Percentiles rank a stretch among this genome's conserved stretches.
These are phyloP conservation scores for Lamprologus ornatipinnis DNA, from an alignment of 2,113 vertebrate species.

Conservation along the genomic window DNA sequence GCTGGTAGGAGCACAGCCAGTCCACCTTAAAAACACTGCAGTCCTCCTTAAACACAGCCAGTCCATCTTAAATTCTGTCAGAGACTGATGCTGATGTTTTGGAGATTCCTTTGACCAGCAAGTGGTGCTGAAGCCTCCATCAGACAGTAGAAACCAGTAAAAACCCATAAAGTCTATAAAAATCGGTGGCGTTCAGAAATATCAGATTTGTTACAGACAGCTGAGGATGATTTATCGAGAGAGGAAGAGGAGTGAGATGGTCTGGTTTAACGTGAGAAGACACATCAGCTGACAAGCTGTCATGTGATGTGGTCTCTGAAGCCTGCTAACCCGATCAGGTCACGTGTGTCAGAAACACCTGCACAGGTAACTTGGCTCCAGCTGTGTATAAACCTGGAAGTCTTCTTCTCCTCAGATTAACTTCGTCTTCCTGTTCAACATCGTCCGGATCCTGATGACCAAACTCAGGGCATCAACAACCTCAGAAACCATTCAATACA, in stretches of 20 bases:
- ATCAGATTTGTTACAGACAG: background rate
- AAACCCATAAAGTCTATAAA: background rate
- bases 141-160: background rate
- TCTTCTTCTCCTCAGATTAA: constrained; percentile 40
- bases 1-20: constrained; percentile 73
- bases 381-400: background rate
- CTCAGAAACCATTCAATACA: constrained; percentile 64
- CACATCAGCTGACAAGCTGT: background rate
- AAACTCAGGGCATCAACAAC: constrained; percentile 62
- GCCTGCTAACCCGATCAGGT: background rate
- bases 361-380: background rate
- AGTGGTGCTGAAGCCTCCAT: background rate
- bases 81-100: background rate
- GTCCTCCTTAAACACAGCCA: background rate
- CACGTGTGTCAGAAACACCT: background rate
- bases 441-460: constrained; percentile 64
- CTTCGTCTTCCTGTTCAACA: constrained; percentile 64
- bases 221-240: background rate
- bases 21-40: background rate
- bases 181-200: background rate
- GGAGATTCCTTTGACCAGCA: background rate
- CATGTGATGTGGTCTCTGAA: background rate
- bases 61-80: background rate
- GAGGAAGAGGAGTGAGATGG: background rate
- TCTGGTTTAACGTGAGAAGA: background rate